phyloP scores from a whole-genome alignment of 2,888 invertebrate species.

The Chaitophorus viminalis region DNA sequence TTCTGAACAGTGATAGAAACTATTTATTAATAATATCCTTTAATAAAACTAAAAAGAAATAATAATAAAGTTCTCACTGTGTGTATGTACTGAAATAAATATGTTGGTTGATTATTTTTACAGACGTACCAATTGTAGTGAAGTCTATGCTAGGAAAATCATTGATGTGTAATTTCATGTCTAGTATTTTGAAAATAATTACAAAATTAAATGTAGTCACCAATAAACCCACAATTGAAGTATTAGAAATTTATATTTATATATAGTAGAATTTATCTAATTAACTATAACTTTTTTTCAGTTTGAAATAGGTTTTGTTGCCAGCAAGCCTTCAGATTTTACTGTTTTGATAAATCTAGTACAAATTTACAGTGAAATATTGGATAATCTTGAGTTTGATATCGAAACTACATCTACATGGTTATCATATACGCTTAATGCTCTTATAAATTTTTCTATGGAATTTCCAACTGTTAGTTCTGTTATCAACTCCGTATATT shows the following conservation, averaged over 20 bases:
- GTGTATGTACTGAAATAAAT: too few relatives aligned
- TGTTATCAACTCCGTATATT: too few relatives aligned
- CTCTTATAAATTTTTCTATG: slow-evolving; percentile 22
- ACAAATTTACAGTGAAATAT: slow-evolving; percentile 19
- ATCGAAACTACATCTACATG: slow-evolving; percentile 26
- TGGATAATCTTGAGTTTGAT: slow-evolving; percentile 19
- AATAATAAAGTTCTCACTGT: too few relatives aligned
- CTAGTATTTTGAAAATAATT: slow-evolving; percentile 37
- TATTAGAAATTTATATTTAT: neutral
- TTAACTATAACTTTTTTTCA: neutral
- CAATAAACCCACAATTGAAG: slow-evolving; percentile 23
- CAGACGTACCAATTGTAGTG: slow-evolving; percentile 32
- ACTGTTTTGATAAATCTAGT: slow-evolving; percentile 42
- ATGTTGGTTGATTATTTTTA: neutral
- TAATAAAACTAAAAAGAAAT: too few relatives aligned
- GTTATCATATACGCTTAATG: slow-evolving; percentile 18
- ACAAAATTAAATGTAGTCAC: slow-evolving; percentile 36
- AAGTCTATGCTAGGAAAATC: slow-evolving; percentile 23
- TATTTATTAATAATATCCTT: too few relatives aligned
- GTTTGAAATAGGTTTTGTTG: slow-evolving; percentile 19
- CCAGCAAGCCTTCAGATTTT: slow-evolving; percentile 34
- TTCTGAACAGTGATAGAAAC: too few relatives aligned
- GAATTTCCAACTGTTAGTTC: slow-evolving; percentile 44
- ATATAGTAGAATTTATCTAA: too few relatives aligned
- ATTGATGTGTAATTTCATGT: slow-evolving; percentile 31